These are phyloP conservation scores for Alectoris magna DNA, from an alignment of 2,797 vertebrate genomes.

Conservation along the genomic window DNA sequence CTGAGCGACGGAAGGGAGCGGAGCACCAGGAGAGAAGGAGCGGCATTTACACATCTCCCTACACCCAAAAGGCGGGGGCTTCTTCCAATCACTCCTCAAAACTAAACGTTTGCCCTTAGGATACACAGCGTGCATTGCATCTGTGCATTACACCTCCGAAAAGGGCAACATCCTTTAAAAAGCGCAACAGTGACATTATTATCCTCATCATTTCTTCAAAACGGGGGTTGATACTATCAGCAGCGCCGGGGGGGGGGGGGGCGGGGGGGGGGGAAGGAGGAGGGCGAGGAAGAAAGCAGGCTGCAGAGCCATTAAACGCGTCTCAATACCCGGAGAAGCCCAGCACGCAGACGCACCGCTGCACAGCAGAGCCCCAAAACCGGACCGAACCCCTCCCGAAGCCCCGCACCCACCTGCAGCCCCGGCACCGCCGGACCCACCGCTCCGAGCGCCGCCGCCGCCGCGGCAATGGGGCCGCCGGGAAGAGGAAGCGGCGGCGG, in stretches of 20 bases:
- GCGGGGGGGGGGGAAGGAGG: too few relatives aligned
- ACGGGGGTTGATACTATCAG: background rate
- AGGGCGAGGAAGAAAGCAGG: fast-evolving
- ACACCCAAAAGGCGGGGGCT: background rate
- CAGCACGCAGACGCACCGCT: fast-evolving
- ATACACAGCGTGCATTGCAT: fast-evolving
- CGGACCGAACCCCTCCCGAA: too few relatives aligned
- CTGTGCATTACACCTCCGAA: fast-evolving
- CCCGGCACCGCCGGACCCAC: background rate
- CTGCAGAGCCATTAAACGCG: fast-evolving
- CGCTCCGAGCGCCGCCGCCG: background rate
- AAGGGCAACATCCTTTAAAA: background rate
- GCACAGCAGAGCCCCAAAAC: background rate
- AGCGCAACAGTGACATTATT: background rate
- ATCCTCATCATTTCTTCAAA: background rate
- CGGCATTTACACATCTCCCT: background rate
- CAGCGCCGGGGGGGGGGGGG: background rate
- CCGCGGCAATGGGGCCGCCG: background rate
- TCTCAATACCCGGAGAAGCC: background rate
- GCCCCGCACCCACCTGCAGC: background rate
- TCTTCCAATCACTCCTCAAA: background rate
- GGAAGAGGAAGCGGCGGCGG: background rate
- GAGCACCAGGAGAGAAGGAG: background rate
- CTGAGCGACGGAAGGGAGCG: background rate
- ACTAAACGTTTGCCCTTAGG: background rate